Conservation (phyloP, 2,113 vertebrate species). For the Actenoides hombroni region DNA sequence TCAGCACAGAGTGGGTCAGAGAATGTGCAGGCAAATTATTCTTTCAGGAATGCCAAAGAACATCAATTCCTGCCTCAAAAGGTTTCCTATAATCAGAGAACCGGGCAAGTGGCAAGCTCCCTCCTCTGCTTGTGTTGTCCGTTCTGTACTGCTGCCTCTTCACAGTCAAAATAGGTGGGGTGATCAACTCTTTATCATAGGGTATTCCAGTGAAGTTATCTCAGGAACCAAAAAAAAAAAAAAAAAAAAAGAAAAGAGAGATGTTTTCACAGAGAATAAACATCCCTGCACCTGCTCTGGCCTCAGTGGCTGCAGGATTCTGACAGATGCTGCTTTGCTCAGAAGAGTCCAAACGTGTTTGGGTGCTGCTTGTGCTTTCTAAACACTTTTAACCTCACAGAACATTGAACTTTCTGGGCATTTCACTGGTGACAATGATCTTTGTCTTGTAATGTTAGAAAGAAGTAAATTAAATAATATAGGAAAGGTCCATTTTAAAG, state of each 20-base stretch:
- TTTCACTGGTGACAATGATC: not conserved
- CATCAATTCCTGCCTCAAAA: not conserved
- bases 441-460: not conserved
- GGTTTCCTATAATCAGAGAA: not conserved
- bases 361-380: not conserved
- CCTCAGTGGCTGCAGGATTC: rapidly evolving
- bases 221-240: not conserved
- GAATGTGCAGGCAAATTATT: not conserved
- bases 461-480: not conserved
- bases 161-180: not conserved
- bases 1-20: not conserved
- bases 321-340: not conserved
- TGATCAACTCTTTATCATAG: not conserved
- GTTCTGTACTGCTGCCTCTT: not conserved
- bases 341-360: not conserved
- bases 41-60: not conserved
- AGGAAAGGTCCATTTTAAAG: not conserved
- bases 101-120: not conserved
- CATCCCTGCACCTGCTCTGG: not conserved
- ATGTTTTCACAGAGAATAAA: not conserved
- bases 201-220: not conserved
- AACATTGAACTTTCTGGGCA: not conserved
- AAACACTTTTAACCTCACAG: not conserved
- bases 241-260: not conserved
- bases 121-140: not conserved